Evolutionary conservation across 2,797 vertebrate genomes (phyloP).

Genomic region (Iguana delicatissima): DNA sequence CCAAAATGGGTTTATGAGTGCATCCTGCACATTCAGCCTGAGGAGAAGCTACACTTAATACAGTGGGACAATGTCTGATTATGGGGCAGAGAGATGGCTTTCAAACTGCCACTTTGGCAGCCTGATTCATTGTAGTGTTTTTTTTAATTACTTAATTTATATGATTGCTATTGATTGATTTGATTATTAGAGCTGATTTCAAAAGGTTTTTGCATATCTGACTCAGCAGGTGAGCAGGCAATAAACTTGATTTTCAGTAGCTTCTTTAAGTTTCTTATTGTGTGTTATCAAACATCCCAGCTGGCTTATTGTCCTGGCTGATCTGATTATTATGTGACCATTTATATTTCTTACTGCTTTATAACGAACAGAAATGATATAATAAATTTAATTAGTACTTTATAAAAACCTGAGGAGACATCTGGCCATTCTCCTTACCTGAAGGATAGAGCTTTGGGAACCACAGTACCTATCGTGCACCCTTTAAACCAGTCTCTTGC

Average conservation of each 20-base stretch:
- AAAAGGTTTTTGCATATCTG: neutral
- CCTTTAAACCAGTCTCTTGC: too few relatives aligned
- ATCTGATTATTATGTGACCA: too few relatives aligned
- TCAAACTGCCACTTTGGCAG: neutral
- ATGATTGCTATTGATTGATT: neutral
- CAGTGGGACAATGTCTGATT: too few relatives aligned
- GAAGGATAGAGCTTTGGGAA: too few relatives aligned
- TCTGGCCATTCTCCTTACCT: too few relatives aligned
- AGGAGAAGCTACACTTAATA: neutral
- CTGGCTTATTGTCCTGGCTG: neutral
- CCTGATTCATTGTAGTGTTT: neutral
- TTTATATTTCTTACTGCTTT: too few relatives aligned
- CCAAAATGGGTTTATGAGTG: neutral
- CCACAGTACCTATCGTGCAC: too few relatives aligned
- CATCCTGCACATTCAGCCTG: neutral
- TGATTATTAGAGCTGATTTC: neutral
- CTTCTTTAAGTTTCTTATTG: neutral
- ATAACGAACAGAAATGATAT: neutral
- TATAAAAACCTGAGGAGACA: neutral
- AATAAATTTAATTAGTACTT: neutral
- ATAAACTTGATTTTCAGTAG: neutral
- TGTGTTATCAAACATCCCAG: neutral
- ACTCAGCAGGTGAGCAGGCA: neutral
- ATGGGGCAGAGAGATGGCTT: neutral
- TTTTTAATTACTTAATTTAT: neutral